Evolutionary conservation across 2,113 vertebrate species (phyloP), one percentile per base, ranked within the genome.

Genomic region (Emydura subglobosa): DNA sequence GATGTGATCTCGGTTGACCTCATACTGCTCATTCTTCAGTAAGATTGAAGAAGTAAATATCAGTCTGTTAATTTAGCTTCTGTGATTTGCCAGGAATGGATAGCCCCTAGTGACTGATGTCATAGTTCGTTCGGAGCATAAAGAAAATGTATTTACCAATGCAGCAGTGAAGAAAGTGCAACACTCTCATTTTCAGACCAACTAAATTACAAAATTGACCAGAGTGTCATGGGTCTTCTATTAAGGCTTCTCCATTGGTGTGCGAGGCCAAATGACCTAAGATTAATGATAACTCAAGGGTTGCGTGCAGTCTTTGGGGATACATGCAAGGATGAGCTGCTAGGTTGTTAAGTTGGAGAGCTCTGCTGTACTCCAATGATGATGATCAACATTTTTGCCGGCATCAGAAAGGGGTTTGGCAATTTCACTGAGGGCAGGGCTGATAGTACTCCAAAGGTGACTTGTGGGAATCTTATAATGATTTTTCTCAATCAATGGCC

Each of bases 31-130:
- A 85, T 92, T 97, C 96, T 78, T 59, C 76, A 59, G 86, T 90
- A 88, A 95, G 92, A 59, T 54, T 96, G 54, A 51, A 86, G 50
- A 91, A 89, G 91, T 74, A 95, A 96, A 93, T 93, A 88, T 82
- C 86, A 89, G 90, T 95, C 92, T 94, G 82, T 90, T 97, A 88
- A 95, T 96, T 95, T 94, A 85, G 68, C 57, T 39, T 93, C 59
- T 85, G 78, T 80, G 92, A 76, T 87, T 91, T 96, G 91, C 54
- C 88, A 91, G 92, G 88, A 79, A 82, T 24, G 61, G 61, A 65
- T 31, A n/a, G 17, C 31, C 34, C 16, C 34, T 34, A 16, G 61
- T n/a, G 61, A 34, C 31, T 65, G 61, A 65, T 34, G 31, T 17
- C 61, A 31, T 31, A 65, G 31, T 68, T 68, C 17, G 0, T 68